These are phyloP conservation scores for Aporrectodea caliginosa DNA, from an alignment of 1,140 invertebrate species.

Conservation along the genomic window DNA sequence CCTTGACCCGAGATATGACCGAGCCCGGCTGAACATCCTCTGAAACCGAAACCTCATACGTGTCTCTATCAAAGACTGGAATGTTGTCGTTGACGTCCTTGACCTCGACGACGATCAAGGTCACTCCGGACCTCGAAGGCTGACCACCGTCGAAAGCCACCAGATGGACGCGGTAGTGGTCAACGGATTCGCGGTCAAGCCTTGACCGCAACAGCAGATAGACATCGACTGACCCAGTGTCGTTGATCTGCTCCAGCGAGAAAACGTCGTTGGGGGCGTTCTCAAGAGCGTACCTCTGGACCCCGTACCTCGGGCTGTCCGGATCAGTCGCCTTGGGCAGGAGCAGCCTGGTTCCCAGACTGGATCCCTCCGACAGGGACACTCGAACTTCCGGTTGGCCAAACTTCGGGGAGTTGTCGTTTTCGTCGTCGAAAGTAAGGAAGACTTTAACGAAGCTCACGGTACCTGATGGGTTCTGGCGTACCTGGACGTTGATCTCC, in stretches of 20 bases:
- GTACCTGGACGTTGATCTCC: conserved; percentile 4
- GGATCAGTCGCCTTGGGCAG: neutral
- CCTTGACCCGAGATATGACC: conserved; percentile 73
- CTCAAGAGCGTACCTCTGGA: neutral
- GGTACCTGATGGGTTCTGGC: neutral
- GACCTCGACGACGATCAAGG: conserved; percentile 25
- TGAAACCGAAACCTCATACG: conserved; percentile 64
- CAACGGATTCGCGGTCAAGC: conserved; percentile 24
- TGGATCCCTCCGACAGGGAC: neutral
- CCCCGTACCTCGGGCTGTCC: conserved; percentile 5
- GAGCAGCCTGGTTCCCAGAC: neutral
- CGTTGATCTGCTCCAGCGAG: neutral
- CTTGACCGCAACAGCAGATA: conserved; percentile 16
- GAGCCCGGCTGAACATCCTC: conserved; percentile 85
- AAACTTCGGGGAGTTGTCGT: conserved; percentile 5
- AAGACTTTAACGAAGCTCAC: neutral
- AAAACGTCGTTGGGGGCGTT: neutral
- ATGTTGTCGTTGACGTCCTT: conserved; percentile 49
- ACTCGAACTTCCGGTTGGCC: neutral
- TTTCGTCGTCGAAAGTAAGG: neutral
- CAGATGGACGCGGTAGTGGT: conserved; percentile 24
- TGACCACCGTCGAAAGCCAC: conserved; percentile 30
- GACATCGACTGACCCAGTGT: conserved; percentile 4
- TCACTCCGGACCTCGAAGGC: conserved; percentile 13
- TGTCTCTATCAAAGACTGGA: conserved; percentile 52